Conservation (phyloP, 2,797 vertebrate genomes). For the Brachyalestes nurse region DNA sequence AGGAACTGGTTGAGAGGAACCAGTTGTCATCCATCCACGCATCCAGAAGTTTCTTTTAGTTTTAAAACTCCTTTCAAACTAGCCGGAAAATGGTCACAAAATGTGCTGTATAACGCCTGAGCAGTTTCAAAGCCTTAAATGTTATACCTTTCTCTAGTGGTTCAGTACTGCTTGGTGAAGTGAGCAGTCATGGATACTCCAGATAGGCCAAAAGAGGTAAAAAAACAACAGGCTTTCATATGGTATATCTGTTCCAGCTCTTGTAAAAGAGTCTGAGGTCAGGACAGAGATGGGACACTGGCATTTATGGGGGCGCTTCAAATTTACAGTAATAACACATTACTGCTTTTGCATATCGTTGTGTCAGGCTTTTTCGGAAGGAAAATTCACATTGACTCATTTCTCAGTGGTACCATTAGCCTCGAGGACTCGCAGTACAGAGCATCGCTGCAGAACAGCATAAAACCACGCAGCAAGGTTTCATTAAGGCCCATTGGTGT, state of each 20-base stretch:
- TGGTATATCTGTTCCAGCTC: background rate
- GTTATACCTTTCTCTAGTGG: background rate
- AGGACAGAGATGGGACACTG: background rate
- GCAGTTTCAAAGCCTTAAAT: background rate
- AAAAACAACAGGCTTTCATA: background rate
- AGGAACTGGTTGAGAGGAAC: background rate
- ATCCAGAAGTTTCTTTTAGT: background rate
- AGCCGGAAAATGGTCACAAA: background rate
- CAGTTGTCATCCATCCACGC: background rate
- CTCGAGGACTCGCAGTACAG: too few species aligned
- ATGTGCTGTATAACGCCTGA: background rate
- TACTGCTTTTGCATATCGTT: background rate
- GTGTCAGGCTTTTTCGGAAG: background rate
- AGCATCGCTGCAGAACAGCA: background rate
- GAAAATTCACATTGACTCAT: background rate
- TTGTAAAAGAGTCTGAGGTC: conserved; percentile 6
- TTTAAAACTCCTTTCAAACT: background rate
- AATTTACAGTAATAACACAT: conserved; percentile 8
- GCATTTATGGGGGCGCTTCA: background rate
- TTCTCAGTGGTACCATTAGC: background rate
- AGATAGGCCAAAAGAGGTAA: background rate
- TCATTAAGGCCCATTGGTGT: too few species aligned
- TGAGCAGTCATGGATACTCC: background rate
- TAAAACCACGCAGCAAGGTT: too few species aligned
- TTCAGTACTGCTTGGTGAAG: background rate